Evolutionary conservation across 2,113 vertebrate species (phyloP).

Genomic region (Phyllopteryx taeniolatus): DNA sequence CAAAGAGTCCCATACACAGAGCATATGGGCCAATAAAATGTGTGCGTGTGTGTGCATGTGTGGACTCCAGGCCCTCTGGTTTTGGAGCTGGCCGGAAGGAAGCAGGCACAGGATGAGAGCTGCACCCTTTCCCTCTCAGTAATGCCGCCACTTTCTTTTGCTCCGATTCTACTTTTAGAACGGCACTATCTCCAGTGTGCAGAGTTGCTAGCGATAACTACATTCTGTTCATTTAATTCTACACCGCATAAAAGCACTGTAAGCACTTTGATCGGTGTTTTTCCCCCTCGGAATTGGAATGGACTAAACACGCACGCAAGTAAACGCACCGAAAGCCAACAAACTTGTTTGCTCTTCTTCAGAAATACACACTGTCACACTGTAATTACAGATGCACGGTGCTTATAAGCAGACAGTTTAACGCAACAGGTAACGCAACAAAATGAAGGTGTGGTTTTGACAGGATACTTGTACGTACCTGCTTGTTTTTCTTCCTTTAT

Average conservation of each 20-base stretch:
- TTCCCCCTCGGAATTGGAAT: not conserved
- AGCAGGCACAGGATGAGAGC: slow-evolving; percentile 65
- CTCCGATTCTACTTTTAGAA: slow-evolving; percentile 7
- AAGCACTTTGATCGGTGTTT: not conserved
- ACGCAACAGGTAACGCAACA: slow-evolving; percentile 34
- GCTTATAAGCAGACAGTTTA: slow-evolving; percentile 10
- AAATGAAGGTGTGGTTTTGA: slow-evolving; percentile 22
- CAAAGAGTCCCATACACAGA: no score
- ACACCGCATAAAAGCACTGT: no score
- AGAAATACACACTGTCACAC: not conserved
- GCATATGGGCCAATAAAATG: not conserved
- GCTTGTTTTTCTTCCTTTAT: slow-evolving; percentile 22
- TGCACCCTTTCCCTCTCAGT: slow-evolving; percentile 70
- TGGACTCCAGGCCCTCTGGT: slow-evolving; percentile 20
- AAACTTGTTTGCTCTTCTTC: not conserved
- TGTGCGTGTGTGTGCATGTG: slow-evolving; percentile 10
- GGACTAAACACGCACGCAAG: not conserved
- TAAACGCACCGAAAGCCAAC: not conserved
- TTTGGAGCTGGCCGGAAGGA: slow-evolving; percentile 71
- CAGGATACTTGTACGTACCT: slow-evolving; percentile 51
- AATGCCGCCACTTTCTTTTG: slow-evolving; percentile 45
- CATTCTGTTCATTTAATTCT: not conserved
- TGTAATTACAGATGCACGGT: not conserved
- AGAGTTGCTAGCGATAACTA: not conserved
- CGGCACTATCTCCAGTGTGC: not conserved